These are phyloP conservation scores for Stenotaenia linearis DNA, from an alignment of 2,888 invertebrate species.

Conservation along the genomic window DNA sequence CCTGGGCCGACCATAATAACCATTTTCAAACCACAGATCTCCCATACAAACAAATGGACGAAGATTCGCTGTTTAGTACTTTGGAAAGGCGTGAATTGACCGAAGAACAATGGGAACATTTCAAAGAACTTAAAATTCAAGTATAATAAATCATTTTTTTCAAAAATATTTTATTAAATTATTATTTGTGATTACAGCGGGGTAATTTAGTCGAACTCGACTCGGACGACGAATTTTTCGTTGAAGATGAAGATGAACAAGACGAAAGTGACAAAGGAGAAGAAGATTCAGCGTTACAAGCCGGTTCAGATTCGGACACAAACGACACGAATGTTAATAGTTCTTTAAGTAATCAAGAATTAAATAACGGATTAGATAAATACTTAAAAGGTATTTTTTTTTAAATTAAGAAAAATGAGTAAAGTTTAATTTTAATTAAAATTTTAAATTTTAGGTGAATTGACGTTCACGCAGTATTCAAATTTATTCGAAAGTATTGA, in stretches of 20 bases:
- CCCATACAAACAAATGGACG: no score
- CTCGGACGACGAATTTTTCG: conserved; percentile 12
- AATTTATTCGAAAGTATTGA: conserved; percentile 53
- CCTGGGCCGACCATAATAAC: no score
- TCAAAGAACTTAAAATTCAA: conserved; percentile 17
- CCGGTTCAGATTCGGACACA: neutral
- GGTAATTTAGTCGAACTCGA: conserved; percentile 22
- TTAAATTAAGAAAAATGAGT: neutral
- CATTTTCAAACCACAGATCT: no score
- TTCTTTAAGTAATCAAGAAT: neutral
- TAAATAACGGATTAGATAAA: neutral
- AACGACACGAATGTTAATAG: neutral
- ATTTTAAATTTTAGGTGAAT: conserved; percentile 53
- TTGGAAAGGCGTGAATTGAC: conserved; percentile 24
- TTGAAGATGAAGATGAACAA: conserved; percentile 30
- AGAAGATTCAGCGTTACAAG: neutral
- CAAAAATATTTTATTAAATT: neutral
- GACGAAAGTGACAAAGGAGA: conserved; percentile 29
- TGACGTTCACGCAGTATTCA: conserved; percentile 61
- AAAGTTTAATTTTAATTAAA: neutral
- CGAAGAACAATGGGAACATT: conserved; percentile 30
- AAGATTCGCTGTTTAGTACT: neutral
- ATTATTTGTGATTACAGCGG: neutral
- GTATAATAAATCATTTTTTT: conserved; percentile 26
- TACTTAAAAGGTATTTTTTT: neutral